Conservation (phyloP, 1,140 invertebrate genomes). For the Orussus abietinus region DNA sequence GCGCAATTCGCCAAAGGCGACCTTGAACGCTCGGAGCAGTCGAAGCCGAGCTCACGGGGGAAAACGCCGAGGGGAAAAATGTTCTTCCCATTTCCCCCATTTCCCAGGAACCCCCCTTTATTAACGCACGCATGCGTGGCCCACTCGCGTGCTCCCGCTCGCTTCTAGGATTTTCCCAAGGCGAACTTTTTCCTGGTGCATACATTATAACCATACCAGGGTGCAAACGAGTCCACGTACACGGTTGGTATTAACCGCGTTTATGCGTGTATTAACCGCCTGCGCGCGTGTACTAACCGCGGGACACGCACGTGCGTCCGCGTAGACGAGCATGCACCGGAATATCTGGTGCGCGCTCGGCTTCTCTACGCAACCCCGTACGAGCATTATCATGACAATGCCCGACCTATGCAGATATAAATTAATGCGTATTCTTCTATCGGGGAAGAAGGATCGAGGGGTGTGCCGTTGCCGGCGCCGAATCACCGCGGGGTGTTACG, state of each 20-base stretch:
- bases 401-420: conserved; percentile 47
- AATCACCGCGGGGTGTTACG: conserved; percentile 9
- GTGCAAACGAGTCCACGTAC: neutral
- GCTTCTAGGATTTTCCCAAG: conserved; percentile 51
- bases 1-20: no score
- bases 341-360: conserved; percentile 27
- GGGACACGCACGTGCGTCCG: conserved; percentile 7
- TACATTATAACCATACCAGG: conserved; percentile 10
- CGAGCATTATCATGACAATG: conserved; percentile 50
- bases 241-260: no score
- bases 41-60: no score
- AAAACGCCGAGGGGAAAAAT: no score
- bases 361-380: conserved; percentile 15
- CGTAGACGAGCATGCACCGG: conserved; percentile 20
- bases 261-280: conserved; percentile 15
- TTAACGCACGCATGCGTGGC: no score
- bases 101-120: no score
- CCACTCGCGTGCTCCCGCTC: conserved; percentile 16
- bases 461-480: conserved; percentile 31
- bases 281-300: conserved; percentile 5
- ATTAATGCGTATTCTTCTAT: conserved; percentile 52
- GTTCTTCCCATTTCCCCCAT: no score
- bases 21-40: no score
- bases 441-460: neutral
- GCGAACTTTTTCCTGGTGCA: conserved; percentile 29